Evolutionary conservation across 2,113 vertebrate species (phyloP).

Genomic region (Arvicanthis niloticus): DNA sequence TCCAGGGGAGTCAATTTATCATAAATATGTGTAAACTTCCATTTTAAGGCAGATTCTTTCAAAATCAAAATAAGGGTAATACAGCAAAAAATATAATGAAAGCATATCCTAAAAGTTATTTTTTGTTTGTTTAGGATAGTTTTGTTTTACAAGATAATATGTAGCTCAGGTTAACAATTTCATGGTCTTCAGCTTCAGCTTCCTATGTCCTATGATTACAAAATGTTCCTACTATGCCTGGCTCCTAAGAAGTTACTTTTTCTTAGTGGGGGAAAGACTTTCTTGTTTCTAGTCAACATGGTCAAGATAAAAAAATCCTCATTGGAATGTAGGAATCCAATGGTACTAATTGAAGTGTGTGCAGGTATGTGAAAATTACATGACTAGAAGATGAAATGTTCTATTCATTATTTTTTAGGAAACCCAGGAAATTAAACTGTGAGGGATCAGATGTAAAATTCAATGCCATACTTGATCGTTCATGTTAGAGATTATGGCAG

Average conservation of each 20-base stretch:
- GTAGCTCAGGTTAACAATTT: neutral
- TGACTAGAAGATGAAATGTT: too few relatives aligned
- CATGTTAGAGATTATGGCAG: neutral
- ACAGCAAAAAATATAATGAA: neutral
- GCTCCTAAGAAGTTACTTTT: neutral
- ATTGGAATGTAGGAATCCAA: neutral
- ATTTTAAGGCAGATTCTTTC: neutral
- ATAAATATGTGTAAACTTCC: neutral
- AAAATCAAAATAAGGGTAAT: neutral
- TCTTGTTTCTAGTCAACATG: neutral
- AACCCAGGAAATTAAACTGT: neutral
- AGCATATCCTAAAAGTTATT: neutral
- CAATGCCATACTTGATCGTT: neutral
- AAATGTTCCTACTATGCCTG: neutral
- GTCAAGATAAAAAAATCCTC: neutral
- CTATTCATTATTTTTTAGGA: neutral
- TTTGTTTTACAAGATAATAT: neutral
- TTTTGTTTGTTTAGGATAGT: neutral
- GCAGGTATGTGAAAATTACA: neutral
- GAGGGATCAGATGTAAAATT: neutral
- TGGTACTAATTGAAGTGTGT: neutral
- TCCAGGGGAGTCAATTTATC: neutral
- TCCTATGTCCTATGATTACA: too few relatives aligned
- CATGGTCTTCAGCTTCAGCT: neutral
- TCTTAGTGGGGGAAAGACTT: neutral